Evolutionary conservation across 1,140 invertebrate genomes (phyloP).

Genomic region (Orius insidiosus): DNA sequence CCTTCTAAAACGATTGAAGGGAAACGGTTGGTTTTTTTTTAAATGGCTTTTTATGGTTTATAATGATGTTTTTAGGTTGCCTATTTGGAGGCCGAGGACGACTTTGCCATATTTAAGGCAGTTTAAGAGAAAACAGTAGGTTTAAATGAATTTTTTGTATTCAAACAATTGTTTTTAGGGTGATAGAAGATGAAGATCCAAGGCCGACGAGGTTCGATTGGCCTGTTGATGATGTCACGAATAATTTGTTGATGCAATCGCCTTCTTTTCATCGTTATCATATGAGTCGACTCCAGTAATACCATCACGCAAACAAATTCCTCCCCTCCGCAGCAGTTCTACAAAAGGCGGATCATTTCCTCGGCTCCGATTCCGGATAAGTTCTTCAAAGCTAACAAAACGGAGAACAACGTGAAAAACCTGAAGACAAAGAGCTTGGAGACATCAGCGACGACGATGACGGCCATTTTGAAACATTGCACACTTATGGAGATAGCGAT

Average conservation of each 20-base stretch:
- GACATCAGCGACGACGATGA: constrained; percentile 14
- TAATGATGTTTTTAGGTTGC: constrained; percentile 10
- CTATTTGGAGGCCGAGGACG: constrained; percentile 11
- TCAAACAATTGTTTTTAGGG: constrained; percentile 1
- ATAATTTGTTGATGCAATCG: constrained; percentile 5
- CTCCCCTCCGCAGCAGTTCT: neutral
- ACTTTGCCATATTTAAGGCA: constrained; percentile 3
- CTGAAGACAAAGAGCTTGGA: neutral
- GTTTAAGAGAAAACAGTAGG: neutral
- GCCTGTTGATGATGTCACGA: constrained; percentile 8
- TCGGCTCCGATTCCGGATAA: neutral
- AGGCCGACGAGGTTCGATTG: constrained; percentile 15
- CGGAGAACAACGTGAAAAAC: neutral
- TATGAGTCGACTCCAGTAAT: constrained; percentile 10
- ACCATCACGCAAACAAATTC: neutral
- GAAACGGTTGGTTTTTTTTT: constrained; percentile 2
- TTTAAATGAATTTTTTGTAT: neutral
- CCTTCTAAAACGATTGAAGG: constrained; percentile 10
- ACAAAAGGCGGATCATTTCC: constrained; percentile 5
- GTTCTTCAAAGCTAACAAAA: neutral
- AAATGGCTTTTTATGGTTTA: neutral
- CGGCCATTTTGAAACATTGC: constrained; percentile 12
- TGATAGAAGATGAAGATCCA: constrained; percentile 11
- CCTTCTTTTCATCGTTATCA: constrained; percentile 14
- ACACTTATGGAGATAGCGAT: constrained; percentile 13